phyloP scores from a whole-genome alignment of 2,888 invertebrate genomes.

The Zele albiditarsus region DNA sequence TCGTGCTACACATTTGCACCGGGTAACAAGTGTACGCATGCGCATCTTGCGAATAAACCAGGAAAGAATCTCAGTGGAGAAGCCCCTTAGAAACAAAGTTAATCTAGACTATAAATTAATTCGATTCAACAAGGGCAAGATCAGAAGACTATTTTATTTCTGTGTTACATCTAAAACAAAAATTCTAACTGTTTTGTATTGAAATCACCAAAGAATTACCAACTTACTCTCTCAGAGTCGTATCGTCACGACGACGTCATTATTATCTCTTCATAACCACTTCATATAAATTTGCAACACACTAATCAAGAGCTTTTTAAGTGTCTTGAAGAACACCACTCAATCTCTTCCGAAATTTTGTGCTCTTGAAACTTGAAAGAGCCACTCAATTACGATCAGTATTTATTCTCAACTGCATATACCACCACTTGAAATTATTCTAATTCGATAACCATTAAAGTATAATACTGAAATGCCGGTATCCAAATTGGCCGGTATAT shows the following conservation, averaged over 20 bases:
- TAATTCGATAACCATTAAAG: not conserved
- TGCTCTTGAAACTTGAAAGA: not conserved
- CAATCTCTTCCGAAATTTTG: not conserved
- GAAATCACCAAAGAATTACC: not conserved
- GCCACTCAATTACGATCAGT: not conserved
- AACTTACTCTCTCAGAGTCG: conserved; percentile 25
- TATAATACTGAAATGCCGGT: not conserved
- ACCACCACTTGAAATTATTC: not conserved
- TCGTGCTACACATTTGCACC: not conserved
- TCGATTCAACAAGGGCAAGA: not conserved
- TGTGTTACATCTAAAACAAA: not conserved
- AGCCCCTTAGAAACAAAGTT: conserved; percentile 25
- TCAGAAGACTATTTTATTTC: not conserved
- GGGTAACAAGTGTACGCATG: conserved; percentile 22
- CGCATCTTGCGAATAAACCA: conserved; percentile 22
- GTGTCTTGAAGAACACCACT: not conserved
- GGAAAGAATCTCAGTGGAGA: conserved; percentile 2
- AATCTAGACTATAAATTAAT: conserved; percentile 33
- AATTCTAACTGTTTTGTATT: not conserved
- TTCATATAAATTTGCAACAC: conserved; percentile 18
- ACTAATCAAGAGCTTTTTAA: conserved; percentile 14
- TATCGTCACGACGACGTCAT: conserved; percentile 40
- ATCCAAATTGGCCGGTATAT: not conserved
- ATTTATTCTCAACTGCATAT: not conserved
- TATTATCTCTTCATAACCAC: conserved; percentile 1